These are phyloP conservation scores for Boloria euphrosyne DNA, from an alignment of 2,888 invertebrate genomes.

Conservation along the genomic window DNA sequence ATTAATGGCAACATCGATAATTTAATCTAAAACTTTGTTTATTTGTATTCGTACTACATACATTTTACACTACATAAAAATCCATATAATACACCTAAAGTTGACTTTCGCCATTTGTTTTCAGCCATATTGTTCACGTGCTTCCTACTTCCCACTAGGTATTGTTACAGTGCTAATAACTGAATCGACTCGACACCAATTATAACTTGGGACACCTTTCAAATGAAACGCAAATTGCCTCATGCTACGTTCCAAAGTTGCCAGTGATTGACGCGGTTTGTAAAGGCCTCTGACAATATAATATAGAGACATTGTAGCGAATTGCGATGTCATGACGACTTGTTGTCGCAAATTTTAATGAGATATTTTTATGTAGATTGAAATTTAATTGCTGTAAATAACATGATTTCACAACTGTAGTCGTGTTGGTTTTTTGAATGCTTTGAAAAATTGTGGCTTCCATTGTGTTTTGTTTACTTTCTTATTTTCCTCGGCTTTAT, in stretches of 20 bases:
- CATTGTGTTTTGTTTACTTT: neutral
- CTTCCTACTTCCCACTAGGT: constrained; percentile 41
- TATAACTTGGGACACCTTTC: constrained; percentile 55
- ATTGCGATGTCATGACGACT: constrained; percentile 15
- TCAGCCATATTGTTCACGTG: constrained; percentile 46
- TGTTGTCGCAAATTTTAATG: constrained; percentile 16
- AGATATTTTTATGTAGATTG: constrained; percentile 12
- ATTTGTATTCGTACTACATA: neutral
- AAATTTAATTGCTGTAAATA: constrained; percentile 16
- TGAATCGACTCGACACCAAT: constrained; percentile 57
- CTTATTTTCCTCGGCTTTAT: too few relatives aligned
- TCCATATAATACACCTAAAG: neutral
- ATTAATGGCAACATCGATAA: too few relatives aligned
- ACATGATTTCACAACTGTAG: neutral
- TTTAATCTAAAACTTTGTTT: neutral
- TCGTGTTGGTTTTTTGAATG: neutral
- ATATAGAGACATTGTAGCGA: constrained; percentile 28
- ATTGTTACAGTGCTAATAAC: constrained; percentile 46
- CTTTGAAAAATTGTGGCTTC: neutral
- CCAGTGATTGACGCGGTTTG: constrained; percentile 45
- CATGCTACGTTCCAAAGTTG: constrained; percentile 37
- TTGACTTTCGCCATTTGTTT: constrained; percentile 1
- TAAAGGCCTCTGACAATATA: constrained; percentile 40
- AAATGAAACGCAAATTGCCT: constrained; percentile 45
- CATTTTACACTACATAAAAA: neutral